phyloP scores from a whole-genome alignment of 2,113 vertebrate species.

The Scomber colias region DNA sequence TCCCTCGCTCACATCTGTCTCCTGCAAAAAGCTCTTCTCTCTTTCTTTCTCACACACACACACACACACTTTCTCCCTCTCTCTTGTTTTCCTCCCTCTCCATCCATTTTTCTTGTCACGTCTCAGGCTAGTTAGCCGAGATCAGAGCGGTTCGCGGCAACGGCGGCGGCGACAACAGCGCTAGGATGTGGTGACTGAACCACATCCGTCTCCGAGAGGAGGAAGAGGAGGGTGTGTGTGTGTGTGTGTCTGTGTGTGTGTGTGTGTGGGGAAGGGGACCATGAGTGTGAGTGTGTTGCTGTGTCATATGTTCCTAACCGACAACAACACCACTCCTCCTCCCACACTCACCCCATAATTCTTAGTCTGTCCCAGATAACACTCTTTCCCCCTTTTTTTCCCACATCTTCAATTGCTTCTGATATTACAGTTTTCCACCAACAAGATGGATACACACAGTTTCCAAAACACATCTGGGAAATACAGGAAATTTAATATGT shows the following conservation, averaged over 20 bases:
- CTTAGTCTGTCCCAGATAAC: constrained; percentile 4
- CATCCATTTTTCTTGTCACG: constrained; percentile 36
- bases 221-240: neutral
- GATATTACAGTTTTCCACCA: too few relatives aligned
- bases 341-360: constrained; percentile 3
- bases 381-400: neutral
- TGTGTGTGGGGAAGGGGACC: neutral
- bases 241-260: too few relatives aligned
- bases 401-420: too few relatives aligned
- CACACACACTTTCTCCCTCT: constrained; percentile 36
- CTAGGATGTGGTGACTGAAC: constrained; percentile 72
- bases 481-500: neutral
- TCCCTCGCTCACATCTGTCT: constrained; percentile 52
- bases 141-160: constrained; percentile 36
- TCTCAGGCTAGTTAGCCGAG: constrained; percentile 50
- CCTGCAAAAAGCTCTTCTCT: constrained; percentile 20
- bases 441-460: too few relatives aligned
- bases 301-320: constrained; percentile 48
- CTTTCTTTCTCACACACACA: too few relatives aligned
- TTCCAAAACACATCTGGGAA: neutral
- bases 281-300: constrained; percentile 16
- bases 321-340: constrained; percentile 22
- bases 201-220: constrained; percentile 67
- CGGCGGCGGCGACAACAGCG: constrained; percentile 20
- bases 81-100: constrained; percentile 13